A percentile compares a stretch with the other conserved stretches of the same genome.
Evolutionary conservation across 2,797 vertebrate species (phyloP).

Genomic region (Macroramphosus scolopax): DNA sequence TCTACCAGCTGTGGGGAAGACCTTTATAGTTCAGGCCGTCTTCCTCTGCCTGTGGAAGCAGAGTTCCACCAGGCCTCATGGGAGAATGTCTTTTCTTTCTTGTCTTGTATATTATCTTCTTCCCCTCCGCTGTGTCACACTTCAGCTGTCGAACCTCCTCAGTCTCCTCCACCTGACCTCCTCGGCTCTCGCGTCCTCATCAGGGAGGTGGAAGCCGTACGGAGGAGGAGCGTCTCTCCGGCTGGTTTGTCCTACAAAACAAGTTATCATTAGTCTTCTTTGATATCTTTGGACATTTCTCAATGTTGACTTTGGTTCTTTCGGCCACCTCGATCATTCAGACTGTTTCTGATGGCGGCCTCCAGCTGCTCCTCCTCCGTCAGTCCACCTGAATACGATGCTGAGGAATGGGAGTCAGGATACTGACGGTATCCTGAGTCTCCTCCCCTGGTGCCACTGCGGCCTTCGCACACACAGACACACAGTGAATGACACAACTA

Average conservation of each 20-base stretch:
- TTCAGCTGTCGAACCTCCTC: slow-evolving; percentile 69
- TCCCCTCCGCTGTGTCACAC: neutral
- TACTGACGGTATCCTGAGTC: slow-evolving; percentile 8
- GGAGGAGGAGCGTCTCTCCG: slow-evolving; percentile 38
- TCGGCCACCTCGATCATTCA: slow-evolving; percentile 80
- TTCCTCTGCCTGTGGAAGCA: slow-evolving; percentile 6
- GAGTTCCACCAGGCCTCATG: neutral
- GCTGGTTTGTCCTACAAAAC: slow-evolving; percentile 41
- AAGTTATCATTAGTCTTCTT: neutral
- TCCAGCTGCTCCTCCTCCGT: slow-evolving; percentile 89
- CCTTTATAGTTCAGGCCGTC: neutral
- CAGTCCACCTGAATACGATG: slow-evolving; percentile 76
- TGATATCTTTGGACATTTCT: no score
- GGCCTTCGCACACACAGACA: slow-evolving; percentile 42
- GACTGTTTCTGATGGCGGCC: slow-evolving; percentile 84
- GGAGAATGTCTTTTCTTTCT: neutral
- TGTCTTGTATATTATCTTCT: neutral
- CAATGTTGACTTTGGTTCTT: no score
- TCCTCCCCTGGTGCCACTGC: slow-evolving; percentile 24
- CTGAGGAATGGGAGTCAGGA: slow-evolving; percentile 3
- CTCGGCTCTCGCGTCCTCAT: slow-evolving; percentile 49
- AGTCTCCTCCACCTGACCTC: slow-evolving; percentile 68
- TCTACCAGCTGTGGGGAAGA: neutral
- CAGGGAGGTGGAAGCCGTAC: slow-evolving; percentile 47
- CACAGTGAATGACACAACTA: neutral